A percentile compares a stretch with the other conserved stretches of the same genome.
Conservation (phyloP, 2,888 invertebrate genomes). For the Cataglyphis rosenhaueri region DNA sequence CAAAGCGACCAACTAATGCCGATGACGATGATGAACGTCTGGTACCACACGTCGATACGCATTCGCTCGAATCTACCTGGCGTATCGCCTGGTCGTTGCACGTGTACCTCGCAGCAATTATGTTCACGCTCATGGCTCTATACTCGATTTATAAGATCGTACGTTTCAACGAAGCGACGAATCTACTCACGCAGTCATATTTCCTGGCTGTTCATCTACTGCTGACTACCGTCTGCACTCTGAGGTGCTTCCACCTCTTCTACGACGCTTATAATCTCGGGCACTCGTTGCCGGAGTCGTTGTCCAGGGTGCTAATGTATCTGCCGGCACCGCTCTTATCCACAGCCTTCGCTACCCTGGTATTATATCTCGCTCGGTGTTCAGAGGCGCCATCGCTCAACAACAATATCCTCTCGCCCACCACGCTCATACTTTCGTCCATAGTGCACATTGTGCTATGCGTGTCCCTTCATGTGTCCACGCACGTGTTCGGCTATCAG, state of each 20-base stretch:
- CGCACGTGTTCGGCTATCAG: slow-evolving; percentile 80
- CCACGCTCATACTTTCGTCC: slow-evolving; percentile 92
- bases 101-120: slow-evolving; percentile 94
- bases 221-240: slow-evolving; percentile 92
- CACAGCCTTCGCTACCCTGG: slow-evolving; percentile 95
- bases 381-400: slow-evolving; percentile 91
- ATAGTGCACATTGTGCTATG: slow-evolving; percentile 92
- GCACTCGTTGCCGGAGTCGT: slow-evolving; percentile 90
- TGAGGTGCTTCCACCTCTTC: slow-evolving; percentile 94
- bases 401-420: slow-evolving; percentile 90
- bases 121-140: slow-evolving; percentile 93
- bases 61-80: slow-evolving; percentile 88
- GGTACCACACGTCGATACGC: slow-evolving; percentile 85
- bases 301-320: slow-evolving; percentile 94
- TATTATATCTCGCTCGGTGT: slow-evolving; percentile 93
- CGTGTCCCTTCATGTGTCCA: slow-evolving; percentile 91
- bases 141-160: slow-evolving; percentile 95
- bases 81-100: slow-evolving; percentile 96
- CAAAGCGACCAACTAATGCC: slow-evolving; percentile 76
- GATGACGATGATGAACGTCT: slow-evolving; percentile 68
- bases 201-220: slow-evolving; percentile 94
- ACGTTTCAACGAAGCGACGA: slow-evolving; percentile 94
- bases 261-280: slow-evolving; percentile 97
- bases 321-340: slow-evolving; percentile 95
- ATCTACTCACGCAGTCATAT: slow-evolving; percentile 94